Evolutionary conservation across 1,140 invertebrate genomes (phyloP), one percentile per base, ranked within the genome.

Genomic region (Ectropis grisescens): DNA sequence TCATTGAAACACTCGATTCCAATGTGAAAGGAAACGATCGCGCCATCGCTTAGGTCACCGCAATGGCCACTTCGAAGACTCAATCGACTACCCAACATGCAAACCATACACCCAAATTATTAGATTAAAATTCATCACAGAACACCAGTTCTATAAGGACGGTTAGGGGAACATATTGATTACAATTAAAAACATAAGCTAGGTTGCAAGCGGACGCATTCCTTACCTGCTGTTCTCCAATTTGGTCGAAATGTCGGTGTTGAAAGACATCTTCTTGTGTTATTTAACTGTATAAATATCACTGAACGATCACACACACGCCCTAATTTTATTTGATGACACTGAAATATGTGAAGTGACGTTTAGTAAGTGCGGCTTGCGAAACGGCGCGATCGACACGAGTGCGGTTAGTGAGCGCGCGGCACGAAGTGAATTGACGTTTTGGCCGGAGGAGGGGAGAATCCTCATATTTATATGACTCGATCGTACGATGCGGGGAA

Each of bases 151-250:
- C n/a, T n/a, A n/a, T n/a, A n/a, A n/a, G n/a, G n/a, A n/a, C n/a
- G n/a, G n/a, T n/a, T n/a, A n/a, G n/a, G n/a, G n/a, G n/a, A n/a
- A n/a, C n/a, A n/a, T n/a, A n/a, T n/a, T n/a, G n/a, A n/a, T n/a
- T n/a, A n/a, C n/a, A n/a, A n/a, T n/a, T n/a, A n/a, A n/a, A n/a
- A n/a, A n/a, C n/a, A n/a, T n/a, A n/a, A n/a, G n/a, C n/a, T n/a
- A n/a, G n/a, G n/a, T n/a, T n/a, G n/a, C n/a, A n/a, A n/a, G n/a
- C n/a, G n/a, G 19, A 22, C 9, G 19, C 38, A 41, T 32, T 51
- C 29, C 60, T 41, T 76, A 81, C 76, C 74, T 79, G 76, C 72
- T 79, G 54, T 69, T 81, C 49, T 81, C 74, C 61, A 81, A 58
- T 66, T 70, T 81, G 19, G 60, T 65, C 14, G 74, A 81, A 51